phyloP scores from a whole-genome alignment of 2,797 vertebrate species.

The Diplodus sargus region DNA sequence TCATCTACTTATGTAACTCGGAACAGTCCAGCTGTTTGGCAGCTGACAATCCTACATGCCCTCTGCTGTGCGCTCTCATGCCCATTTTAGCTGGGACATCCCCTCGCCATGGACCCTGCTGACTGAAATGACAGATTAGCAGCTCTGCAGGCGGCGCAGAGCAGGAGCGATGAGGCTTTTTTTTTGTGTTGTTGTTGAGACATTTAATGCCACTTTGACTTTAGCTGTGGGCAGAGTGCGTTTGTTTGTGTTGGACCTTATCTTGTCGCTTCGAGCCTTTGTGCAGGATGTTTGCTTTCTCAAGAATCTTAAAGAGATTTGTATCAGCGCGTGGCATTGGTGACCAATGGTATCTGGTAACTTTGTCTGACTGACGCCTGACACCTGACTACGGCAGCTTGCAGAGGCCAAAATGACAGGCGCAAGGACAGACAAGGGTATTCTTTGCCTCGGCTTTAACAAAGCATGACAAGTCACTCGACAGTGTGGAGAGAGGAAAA shows the following conservation, averaged over 20 bases:
- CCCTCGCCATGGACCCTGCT: slow-evolving; percentile 46
- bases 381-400: slow-evolving; percentile 77
- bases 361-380: slow-evolving; percentile 84
- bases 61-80: slow-evolving; percentile 34
- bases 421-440: slow-evolving; percentile 93
- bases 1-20: slow-evolving; percentile 50
- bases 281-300: neutral
- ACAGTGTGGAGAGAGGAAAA: neutral
- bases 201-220: slow-evolving; percentile 13
- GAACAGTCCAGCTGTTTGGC: slow-evolving; percentile 36
- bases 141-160: slow-evolving; percentile 37
- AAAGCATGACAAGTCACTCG: slow-evolving; percentile 7
- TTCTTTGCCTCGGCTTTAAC: slow-evolving; percentile 11
- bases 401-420: slow-evolving; percentile 76
- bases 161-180: slow-evolving; percentile 24
- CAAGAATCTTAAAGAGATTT: slow-evolving; percentile 25
- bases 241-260: neutral
- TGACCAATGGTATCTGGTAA: slow-evolving; percentile 60
- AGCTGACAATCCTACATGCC: slow-evolving; percentile 34
- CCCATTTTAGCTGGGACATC: slow-evolving; percentile 68
- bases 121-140: slow-evolving; percentile 65
- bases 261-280: neutral
- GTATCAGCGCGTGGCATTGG: slow-evolving; percentile 7
- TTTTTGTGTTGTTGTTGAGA: neutral
- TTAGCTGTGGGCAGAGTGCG: neutral